Evolutionary conservation across 2,113 vertebrate genomes (phyloP), one percentile per base, ranked within the genome.

Genomic region (Thamnophis sirtalis): DNA sequence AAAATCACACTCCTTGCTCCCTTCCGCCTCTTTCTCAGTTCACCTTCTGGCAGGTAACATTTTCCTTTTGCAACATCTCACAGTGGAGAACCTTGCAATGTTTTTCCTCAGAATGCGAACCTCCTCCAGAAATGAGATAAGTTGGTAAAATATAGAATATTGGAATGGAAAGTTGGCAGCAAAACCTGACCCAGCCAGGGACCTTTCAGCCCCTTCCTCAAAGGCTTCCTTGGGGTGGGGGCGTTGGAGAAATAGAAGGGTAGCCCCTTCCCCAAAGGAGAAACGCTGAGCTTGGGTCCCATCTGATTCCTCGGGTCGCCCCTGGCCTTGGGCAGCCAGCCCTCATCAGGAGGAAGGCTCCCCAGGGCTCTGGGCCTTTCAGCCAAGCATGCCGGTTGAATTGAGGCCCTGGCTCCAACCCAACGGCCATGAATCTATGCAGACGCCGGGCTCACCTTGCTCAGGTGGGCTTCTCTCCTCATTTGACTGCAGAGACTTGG

Each of bases 101-200:
- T 43, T 56, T 90, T 38, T 38, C 38, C 84, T 96, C 93, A 33
- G 95, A 95, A 94, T 33, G 92, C 94, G 93, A 96, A 88, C 89
- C 33, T 96, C 94, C 90, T 84, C n/a, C 2, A 95, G 87, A 93
- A 92, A 94, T 19, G 68, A 92, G 80, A 92, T 92, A 89, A 85
- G 88, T 92, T 22, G 92, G 86, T 94, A 92, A 28, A 95, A 95
- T 93, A 88, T 94, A 95, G 51, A 93, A 7, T 93, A 93, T 90
- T 94, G 95, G 94, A 49, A 93, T 87, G 33, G 68, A 38, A 43
- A 43, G 33, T 80, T 17, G 2, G 33, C 68, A 38, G 33, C 68
- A 80, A 8, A 80, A 43, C 33, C 17, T 3, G 33, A 3, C 43
- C 17, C 88, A 51, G 17, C 10, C 24, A 17, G 13, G 1, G 26